phyloP scores from a whole-genome alignment of 2,797 vertebrate genomes.

The Benthosema pterotum region DNA sequence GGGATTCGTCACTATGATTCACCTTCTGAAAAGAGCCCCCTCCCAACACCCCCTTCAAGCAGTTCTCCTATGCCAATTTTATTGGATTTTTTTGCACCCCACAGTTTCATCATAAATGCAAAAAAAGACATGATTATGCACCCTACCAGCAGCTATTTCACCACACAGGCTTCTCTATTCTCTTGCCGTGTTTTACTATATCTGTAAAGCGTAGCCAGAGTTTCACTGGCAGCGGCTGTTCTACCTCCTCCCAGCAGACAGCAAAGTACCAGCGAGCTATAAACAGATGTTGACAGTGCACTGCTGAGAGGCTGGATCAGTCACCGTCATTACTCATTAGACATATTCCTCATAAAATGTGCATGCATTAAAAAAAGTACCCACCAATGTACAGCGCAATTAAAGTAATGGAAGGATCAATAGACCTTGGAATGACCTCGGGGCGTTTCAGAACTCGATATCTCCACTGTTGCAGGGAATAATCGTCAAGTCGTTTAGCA shows the following conservation, averaged over 20 bases:
- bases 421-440: too few species aligned
- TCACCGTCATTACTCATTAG: not conserved
- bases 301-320: too few species aligned
- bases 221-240: not conserved
- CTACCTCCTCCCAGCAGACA: not conserved
- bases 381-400: too few species aligned
- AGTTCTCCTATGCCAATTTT: constrained; percentile 14
- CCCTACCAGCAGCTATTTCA: not conserved
- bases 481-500: too few species aligned
- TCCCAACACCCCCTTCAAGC: not conserved
- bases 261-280: not conserved
- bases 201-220: constrained; percentile 1
- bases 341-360: not conserved
- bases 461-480: too few species aligned
- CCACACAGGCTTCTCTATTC: constrained; percentile 8
- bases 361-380: not conserved
- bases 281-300: too few species aligned
- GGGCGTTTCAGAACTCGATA: too few species aligned
- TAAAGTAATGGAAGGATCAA: too few species aligned
- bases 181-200: not conserved
- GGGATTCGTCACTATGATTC: constrained; percentile 16
- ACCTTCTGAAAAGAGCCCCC: not conserved
- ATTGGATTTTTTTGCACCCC: constrained; percentile 19
- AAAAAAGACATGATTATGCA: constrained; percentile 14
- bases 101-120: constrained; percentile 3